Evolutionary conservation across 2,113 vertebrate species (phyloP).

Genomic region (Hylia prasina): DNA sequence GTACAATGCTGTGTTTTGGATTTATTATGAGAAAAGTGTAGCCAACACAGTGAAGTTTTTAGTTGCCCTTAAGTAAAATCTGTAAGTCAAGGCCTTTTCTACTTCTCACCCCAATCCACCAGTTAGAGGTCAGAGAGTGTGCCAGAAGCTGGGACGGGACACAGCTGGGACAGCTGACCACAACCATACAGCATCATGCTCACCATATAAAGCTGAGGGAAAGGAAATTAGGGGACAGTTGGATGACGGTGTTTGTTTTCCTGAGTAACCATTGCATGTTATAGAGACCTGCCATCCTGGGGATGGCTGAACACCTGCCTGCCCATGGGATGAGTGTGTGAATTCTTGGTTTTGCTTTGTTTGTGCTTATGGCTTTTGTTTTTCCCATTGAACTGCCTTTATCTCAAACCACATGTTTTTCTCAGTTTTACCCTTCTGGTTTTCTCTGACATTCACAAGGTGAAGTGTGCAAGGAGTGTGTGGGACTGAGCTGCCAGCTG

Average conservation of each 20-base stretch:
- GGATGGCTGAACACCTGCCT: neutral
- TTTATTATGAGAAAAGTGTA: neutral
- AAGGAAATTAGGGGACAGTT: no score
- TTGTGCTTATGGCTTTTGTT: neutral
- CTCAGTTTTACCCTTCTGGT: neutral
- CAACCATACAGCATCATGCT: neutral
- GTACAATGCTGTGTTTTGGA: neutral
- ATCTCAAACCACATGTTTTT: neutral
- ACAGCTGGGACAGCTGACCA: no score
- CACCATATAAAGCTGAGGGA: no score
- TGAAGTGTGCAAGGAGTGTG: neutral
- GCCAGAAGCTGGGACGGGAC: neutral
- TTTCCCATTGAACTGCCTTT: neutral
- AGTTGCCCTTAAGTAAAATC: neutral
- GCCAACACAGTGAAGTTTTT: neutral
- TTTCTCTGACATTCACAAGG: accelerated
- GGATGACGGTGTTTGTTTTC: neutral
- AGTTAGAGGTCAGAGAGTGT: neutral
- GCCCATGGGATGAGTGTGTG: no score
- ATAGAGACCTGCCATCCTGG: neutral
- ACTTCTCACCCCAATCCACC: neutral
- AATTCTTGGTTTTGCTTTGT: neutral
- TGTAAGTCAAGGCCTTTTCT: neutral
- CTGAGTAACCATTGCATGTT: neutral
- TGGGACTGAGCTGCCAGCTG: no score